A percentile compares a stretch with the other conserved stretches of the same genome.
These are phyloP conservation scores for Oxyruncus cristatus DNA, from an alignment of 2,113 vertebrate genomes.

Conservation along the genomic window DNA sequence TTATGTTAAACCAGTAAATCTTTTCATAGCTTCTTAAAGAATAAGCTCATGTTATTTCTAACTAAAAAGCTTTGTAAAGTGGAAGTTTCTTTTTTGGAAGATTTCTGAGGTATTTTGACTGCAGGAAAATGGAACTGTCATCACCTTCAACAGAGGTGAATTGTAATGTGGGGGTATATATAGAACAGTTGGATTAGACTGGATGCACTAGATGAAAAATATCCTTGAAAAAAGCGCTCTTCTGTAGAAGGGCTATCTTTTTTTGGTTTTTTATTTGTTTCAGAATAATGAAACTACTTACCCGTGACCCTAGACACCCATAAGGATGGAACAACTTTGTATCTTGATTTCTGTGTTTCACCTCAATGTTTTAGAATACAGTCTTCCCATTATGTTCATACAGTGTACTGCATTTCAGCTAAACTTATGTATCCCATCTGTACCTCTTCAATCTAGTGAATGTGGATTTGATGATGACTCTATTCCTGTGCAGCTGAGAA, in stretches of 20 bases:
- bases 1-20: neutral
- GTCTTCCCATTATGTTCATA: neutral
- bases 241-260: neutral
- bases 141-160: neutral
- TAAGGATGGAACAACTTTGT: neutral
- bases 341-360: neutral
- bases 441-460: slow-evolving; percentile 47
- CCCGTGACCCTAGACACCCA: neutral
- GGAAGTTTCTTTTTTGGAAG: neutral
- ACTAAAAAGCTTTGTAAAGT: neutral
- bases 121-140: neutral
- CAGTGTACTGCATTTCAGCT: neutral
- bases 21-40: neutral
- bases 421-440: slow-evolving; percentile 23
- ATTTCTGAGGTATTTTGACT: neutral
- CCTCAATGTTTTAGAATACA: neutral
- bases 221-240: neutral
- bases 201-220: neutral
- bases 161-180: neutral
- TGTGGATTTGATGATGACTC: slow-evolving; percentile 40
- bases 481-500: slow-evolving; percentile 62
- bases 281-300: neutral
- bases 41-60: neutral
- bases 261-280: neutral
- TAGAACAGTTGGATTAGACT: neutral